A percentile compares a stretch with the other conserved stretches of the same genome.
Evolutionary conservation across 2,113 vertebrate species (phyloP).

Genomic region (Misgurnus anguillicaudatus): DNA sequence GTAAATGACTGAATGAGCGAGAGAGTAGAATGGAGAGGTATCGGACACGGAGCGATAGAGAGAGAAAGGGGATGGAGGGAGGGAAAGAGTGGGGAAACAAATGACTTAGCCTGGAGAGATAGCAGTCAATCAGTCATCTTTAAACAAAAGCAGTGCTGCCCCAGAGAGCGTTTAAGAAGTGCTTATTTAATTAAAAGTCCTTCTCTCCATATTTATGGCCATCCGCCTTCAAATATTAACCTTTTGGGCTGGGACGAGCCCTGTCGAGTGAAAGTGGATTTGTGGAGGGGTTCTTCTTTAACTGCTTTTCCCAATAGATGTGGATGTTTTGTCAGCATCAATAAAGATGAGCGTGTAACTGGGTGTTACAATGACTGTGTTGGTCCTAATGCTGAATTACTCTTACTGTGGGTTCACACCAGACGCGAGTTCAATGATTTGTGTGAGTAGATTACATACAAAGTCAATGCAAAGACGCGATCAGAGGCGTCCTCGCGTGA

Average conservation of each 20-base stretch:
- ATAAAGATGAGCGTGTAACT: neutral
- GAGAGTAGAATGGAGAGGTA: conserved; percentile 62
- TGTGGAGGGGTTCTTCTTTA: conserved; percentile 47
- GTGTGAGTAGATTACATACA: no score
- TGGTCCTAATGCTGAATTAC: no score
- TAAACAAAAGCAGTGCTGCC: conserved; percentile 95
- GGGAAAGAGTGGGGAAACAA: conserved; percentile 68
- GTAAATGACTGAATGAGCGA: conserved; percentile 66
- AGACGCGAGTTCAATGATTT: no score
- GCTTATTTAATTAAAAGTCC: conserved; percentile 99
- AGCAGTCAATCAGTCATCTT: conserved; percentile 97
- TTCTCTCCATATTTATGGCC: conserved; percentile 97
- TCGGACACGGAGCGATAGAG: conserved; percentile 50
- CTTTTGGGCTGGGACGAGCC: conserved; percentile 78
- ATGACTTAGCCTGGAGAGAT: conserved; percentile 78
- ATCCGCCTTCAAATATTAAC: conserved; percentile 95
- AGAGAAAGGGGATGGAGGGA: conserved; percentile 17
- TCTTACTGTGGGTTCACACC: neutral
- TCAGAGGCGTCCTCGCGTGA: no score
- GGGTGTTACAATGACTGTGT: neutral
- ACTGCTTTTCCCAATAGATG: conserved; percentile 16
- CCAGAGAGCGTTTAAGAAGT: conserved; percentile 96
- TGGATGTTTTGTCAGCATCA: conserved; percentile 17
- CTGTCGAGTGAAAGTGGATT: conserved; percentile 71
- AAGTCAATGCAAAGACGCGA: no score